Evolutionary conservation across 1,140 invertebrate genomes (phyloP), one percentile per base, ranked within the genome.

Genomic region (Ceratosolen solmsi): DNA sequence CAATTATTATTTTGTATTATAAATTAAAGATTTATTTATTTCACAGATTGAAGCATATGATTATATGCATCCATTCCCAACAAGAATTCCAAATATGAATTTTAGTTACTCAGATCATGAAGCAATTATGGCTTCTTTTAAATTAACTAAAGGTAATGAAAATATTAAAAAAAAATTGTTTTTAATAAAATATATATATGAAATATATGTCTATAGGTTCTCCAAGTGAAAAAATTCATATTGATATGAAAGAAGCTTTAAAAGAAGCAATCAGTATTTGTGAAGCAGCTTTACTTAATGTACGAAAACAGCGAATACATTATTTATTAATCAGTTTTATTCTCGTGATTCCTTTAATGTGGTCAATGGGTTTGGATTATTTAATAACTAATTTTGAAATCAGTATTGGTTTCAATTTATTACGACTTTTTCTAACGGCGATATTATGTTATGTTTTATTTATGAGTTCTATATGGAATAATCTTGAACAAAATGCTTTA

Each of bases 81-180:
- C 94, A 54, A 92, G 94, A 85, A 94, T 98, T 60, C 96, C 96
- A 15, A 93, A 93, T 0, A 88, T 93, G 79, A 87, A 92, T 73
- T 96, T 95, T 85, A 97, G 96, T 87, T 98, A 95, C 90, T 98
- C 97, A 0, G 97, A 98, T 89, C 97, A 98, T 88, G 97, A 98
- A 92, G 96, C 96, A n/a, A 94, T 98, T n/a, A 89, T 93, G 80
- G 93, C 95, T 25, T 92, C 91, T 65, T 88, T 97, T 25, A 91
- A 91, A 85, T 84, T 94, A 46, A 89, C 74, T 22, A 90, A 88
- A 86, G 88, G 89, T 92, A 84, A 87, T 38, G 2, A 0, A 38
- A 20, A 20, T 36, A 27, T 36, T 65, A 36, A 85, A 71, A 79
- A 60, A 79, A 54, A 72, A 46, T 13, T 46, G 13, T 46, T 49